These are phyloP conservation scores for Parazoanthus atlanticus DNA, from an alignment of 92 coral and sea anemone genomes.

Conservation along the genomic window DNA sequence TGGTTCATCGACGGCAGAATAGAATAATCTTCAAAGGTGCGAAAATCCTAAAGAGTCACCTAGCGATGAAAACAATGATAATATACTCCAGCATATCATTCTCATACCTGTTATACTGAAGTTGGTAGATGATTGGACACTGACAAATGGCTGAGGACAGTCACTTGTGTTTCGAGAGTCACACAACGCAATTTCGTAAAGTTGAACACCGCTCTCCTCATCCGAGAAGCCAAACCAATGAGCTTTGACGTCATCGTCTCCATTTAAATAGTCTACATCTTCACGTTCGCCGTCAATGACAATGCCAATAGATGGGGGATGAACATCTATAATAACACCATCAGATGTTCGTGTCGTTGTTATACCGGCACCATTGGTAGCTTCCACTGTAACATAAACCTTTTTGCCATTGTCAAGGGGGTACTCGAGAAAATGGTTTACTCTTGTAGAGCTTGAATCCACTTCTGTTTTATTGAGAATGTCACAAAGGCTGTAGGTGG, in stretches of 20 bases:
- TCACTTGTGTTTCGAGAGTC: slow-evolving; percentile 55
- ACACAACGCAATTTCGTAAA: slow-evolving; percentile 75
- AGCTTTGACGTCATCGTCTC: slow-evolving; percentile 61
- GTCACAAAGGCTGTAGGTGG: slow-evolving; percentile 61
- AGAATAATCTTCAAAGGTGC: too few species aligned
- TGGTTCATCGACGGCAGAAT: too few species aligned
- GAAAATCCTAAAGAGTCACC: too few species aligned
- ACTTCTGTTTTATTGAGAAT: slow-evolving; percentile 41
- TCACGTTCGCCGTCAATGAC: slow-evolving; percentile 59
- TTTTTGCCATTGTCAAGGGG: slow-evolving; percentile 63
- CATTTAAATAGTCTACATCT: slow-evolving; percentile 58
- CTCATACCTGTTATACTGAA: slow-evolving; percentile 69
- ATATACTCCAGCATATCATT: neutral
- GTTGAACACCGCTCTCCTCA: slow-evolving; percentile 59
- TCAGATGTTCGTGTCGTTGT: slow-evolving; percentile 59
- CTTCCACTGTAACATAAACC: slow-evolving; percentile 67
- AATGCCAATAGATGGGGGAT: slow-evolving; percentile 65
- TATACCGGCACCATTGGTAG: slow-evolving; percentile 78
- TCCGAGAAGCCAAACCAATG: slow-evolving; percentile 69
- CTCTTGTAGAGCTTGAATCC: slow-evolving; percentile 30
- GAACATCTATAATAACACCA: slow-evolving; percentile 73
- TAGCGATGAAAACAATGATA: neutral
- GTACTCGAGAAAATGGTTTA: slow-evolving; percentile 29
- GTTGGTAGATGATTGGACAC: slow-evolving; percentile 51
- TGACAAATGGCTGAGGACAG: slow-evolving; percentile 62